Base-by-base conservation (phyloP, 2,113 vertebrate species). In the Myocastor coypus region DNA sequence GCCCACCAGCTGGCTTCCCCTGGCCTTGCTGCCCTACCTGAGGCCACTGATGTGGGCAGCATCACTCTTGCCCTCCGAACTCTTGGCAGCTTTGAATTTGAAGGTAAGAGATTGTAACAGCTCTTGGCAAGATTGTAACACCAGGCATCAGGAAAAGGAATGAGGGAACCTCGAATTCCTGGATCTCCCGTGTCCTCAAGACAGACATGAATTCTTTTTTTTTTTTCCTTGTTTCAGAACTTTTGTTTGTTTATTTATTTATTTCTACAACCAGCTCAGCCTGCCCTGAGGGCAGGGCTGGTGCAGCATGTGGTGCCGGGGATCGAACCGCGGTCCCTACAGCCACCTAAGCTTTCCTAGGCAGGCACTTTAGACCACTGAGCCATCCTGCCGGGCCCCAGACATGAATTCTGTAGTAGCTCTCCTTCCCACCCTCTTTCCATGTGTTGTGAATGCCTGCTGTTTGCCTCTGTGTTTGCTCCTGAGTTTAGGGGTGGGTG, bases 41-140 rank as follows among this genome's bases (percentile, higher is more conserved):
- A 99, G 97, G 99, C 99, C 98, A 99, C 99, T 0, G 99, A 99
- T 0, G 99, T 99, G 86, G 99, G 99, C 92, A 99, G 99, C 98
- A 99, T 99, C 97, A 99, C 99, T 1, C 98, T 99, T 63, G 99
- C 99, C 28, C 98, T 99, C 55, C 99, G 99, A 64, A 99, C 99
- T 0, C 98, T 99, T 5, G 99, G 99, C 73, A 99, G 99, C 98
- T 99, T 99, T 94, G 99, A 99, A 96, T 99, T 99, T 97, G 99
- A 99, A 98, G 99, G 99, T 99, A 97, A 98, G 97, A 11, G 20
- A 16, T 83, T 10, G 7, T 22, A 4, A 30, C 40, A 75, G 1
- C 34, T 91, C 83, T 26, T 91, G 32, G 30, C 24, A 42, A 64
- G 19, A 7, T 30, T 69, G n/a, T 8, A 46, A 22, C 9, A 0